Percentiles rank a stretch among this genome's conserved stretches.
phyloP scores from a whole-genome alignment of 2,888 invertebrate genomes.

The Drosophila monieri region DNA sequence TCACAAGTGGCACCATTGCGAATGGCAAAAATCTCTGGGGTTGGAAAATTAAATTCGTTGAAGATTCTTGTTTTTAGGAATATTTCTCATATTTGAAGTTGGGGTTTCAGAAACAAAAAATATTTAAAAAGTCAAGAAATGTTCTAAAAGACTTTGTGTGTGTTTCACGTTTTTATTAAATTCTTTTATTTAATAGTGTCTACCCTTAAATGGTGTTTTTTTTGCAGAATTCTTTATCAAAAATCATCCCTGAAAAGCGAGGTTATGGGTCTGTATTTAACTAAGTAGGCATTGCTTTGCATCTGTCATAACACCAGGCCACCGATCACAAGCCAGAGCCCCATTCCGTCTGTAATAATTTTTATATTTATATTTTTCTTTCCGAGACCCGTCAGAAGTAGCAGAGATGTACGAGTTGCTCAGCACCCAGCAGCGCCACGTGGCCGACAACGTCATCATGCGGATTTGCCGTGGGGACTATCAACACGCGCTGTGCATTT shows the following conservation, averaged over 20 bases:
- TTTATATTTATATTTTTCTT: not conserved
- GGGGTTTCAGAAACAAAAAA: not conserved
- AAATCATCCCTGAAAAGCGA: too few species aligned
- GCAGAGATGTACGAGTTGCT: conserved; percentile 6
- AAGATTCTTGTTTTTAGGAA: not conserved
- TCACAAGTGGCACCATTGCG: conserved; percentile 35
- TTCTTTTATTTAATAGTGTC: too few species aligned
- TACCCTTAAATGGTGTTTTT: too few species aligned
- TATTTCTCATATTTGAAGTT: not conserved
- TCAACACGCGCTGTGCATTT: conserved; percentile 15
- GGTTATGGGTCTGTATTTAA: not conserved
- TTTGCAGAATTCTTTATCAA: too few species aligned
- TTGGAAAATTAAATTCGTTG: conserved; percentile 7
- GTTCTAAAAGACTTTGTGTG: too few species aligned
- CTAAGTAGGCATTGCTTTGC: not conserved
- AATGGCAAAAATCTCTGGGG: not conserved
- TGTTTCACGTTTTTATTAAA: too few species aligned
- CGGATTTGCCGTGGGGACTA: conserved; percentile 45
- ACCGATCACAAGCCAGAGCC: not conserved
- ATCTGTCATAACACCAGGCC: not conserved
- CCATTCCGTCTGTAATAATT: not conserved
- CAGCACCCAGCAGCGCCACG: conserved; percentile 32
- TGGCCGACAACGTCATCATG: conserved; percentile 29
- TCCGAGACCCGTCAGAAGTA: not conserved
- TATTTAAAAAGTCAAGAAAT: too few species aligned